These are phyloP conservation scores for Sphaerophoria taeniata DNA, from an alignment of 2,888 invertebrate genomes.

Conservation along the genomic window DNA sequence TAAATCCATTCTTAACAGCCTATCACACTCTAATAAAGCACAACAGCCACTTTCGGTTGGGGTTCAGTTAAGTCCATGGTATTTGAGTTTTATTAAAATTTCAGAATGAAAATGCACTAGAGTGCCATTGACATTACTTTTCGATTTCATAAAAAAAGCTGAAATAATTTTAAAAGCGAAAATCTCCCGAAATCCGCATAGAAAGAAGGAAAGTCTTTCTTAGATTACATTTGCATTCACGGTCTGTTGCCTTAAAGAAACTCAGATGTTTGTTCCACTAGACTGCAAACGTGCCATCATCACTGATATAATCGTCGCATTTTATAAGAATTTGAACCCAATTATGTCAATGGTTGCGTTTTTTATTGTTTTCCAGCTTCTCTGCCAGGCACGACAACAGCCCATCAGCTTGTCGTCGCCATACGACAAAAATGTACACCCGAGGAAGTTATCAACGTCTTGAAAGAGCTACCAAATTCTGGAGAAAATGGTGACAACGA, in stretches of 20 bases:
- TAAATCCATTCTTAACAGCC: conserved; percentile 28
- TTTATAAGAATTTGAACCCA: background rate
- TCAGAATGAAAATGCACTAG: background rate
- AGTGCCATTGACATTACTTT: conserved; percentile 23
- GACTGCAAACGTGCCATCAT: conserved; percentile 47
- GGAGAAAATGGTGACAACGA: conserved; percentile 85
- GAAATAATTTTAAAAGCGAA: conserved; percentile 1
- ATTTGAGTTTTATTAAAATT: background rate
- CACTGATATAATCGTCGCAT: conserved; percentile 39
- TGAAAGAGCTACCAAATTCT: conserved; percentile 93
- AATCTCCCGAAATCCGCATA: background rate
- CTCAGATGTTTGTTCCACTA: conserved; percentile 47
- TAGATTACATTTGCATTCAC: conserved; percentile 33
- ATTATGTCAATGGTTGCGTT: too few relatives aligned
- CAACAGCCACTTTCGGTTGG: conserved; percentile 67
- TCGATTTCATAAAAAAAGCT: background rate
- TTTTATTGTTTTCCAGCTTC: conserved; percentile 84
- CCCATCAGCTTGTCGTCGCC: conserved; percentile 93
- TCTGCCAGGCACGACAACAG: conserved; percentile 91
- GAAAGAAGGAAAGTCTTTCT: conserved; percentile 55
- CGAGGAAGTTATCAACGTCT: conserved; percentile 93
- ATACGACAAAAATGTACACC: conserved; percentile 95
- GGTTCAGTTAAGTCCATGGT: conserved; percentile 79
- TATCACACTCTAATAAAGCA: conserved; percentile 33
- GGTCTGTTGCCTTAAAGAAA: conserved; percentile 35